Evolutionary conservation across 2,113 vertebrate genomes (phyloP).

Genomic region (Myocastor coypus): DNA sequence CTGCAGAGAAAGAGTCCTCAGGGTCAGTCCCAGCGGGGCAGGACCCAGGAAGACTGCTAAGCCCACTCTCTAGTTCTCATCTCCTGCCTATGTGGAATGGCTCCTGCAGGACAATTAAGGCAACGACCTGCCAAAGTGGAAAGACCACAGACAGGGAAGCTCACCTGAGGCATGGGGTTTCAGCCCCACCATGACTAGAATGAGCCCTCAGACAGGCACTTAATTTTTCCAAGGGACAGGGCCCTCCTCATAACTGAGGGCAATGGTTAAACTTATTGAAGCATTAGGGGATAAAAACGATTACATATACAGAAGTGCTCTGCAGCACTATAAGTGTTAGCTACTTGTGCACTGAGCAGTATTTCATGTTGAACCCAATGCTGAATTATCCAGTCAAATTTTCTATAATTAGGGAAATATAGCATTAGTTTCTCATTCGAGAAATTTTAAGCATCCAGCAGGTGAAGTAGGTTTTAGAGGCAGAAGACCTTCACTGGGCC

Average conservation of each 20-base stretch:
- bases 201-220: neutral
- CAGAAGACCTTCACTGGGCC: neutral
- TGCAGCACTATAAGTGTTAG: too few relatives aligned
- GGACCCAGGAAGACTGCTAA: neutral
- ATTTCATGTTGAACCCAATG: neutral
- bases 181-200: neutral
- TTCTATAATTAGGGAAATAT: slow-evolving; percentile 48
- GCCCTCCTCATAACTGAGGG: neutral
- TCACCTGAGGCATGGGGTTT: neutral
- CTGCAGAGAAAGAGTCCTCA: neutral
- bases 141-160: neutral
- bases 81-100: neutral
- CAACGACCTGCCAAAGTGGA: neutral
- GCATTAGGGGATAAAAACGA: neutral
- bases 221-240: slow-evolving; percentile 1
- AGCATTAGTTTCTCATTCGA: slow-evolving; percentile 29
- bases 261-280: neutral
- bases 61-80: neutral
- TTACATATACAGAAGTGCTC: accelerated
- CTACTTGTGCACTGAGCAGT: neutral
- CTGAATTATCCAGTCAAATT: slow-evolving; percentile 30
- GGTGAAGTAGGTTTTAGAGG: neutral
- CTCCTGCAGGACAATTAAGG: neutral
- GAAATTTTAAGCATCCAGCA: neutral
- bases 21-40: neutral